Evolutionary conservation across 2,888 invertebrate species (phyloP).

Genomic region (Trissolcus brochymenae): DNA sequence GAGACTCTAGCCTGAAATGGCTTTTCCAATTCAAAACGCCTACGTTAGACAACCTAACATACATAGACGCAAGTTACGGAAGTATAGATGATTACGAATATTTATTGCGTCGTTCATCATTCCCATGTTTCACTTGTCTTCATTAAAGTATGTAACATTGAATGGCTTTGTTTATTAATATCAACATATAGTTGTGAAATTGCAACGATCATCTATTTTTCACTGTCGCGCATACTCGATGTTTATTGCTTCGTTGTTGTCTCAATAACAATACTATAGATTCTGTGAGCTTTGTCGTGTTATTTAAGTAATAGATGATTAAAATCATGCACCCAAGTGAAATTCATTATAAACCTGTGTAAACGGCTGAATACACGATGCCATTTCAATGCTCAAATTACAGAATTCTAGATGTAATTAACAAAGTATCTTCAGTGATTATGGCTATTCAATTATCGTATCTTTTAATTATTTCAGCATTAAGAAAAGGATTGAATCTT

Average conservation of each 20-base stretch:
- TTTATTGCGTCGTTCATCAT: constrained; percentile 35
- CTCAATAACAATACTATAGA: constrained; percentile 9
- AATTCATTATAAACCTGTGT: neutral
- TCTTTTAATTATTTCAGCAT: neutral
- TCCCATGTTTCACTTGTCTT: constrained; percentile 32
- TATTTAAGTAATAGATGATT: neutral
- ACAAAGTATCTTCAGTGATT: too few relatives aligned
- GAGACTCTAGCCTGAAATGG: constrained; percentile 38
- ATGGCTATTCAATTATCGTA: neutral
- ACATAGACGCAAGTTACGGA: constrained; percentile 36
- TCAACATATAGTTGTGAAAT: constrained; percentile 17
- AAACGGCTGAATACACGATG: neutral
- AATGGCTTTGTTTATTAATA: constrained; percentile 41
- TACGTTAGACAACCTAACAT: constrained; percentile 46
- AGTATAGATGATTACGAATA: constrained; percentile 46
- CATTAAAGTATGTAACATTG: constrained; percentile 23
- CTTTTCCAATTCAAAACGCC: constrained; percentile 43
- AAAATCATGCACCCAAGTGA: neutral
- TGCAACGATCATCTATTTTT: constrained; percentile 21
- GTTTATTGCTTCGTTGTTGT: constrained; percentile 16
- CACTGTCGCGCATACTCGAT: constrained; percentile 18
- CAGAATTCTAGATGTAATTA: too few relatives aligned
- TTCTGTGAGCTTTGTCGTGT: constrained; percentile 2
- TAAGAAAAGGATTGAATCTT: neutral
- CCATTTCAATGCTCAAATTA: too few relatives aligned